Conservation (phyloP, 2,113 vertebrate species). For the Hoplias malabaricus region DNA sequence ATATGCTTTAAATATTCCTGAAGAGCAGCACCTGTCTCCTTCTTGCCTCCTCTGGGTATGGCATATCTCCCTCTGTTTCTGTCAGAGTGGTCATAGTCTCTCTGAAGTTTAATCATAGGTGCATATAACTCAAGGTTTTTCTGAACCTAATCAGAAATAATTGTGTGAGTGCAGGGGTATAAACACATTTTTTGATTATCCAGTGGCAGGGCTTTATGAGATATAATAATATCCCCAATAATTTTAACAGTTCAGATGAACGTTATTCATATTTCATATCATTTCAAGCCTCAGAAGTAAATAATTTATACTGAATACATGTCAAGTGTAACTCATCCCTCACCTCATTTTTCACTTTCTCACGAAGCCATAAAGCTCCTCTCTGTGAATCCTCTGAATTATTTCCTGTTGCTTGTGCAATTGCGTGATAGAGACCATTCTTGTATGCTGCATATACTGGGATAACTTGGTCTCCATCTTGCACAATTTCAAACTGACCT, state of each 20-base stretch:
- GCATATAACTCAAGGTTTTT: constrained; percentile 22
- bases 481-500: constrained; percentile 30
- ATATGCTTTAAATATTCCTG: constrained; percentile 13
- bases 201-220: too few species aligned
- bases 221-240: too few species aligned
- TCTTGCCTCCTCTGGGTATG: not conserved
- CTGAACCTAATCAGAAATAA: constrained; percentile 24
- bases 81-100: constrained; percentile 11
- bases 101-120: constrained; percentile 15
- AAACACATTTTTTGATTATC: not conserved
- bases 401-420: constrained; percentile 26
- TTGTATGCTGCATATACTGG: constrained; percentile 6
- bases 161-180: not conserved
- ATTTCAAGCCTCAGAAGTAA: too few species aligned
- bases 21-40: not conserved
- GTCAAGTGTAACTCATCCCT: not conserved
- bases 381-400: not conserved
- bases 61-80: constrained; percentile 22
- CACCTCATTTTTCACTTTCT: constrained; percentile 31
- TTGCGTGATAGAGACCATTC: constrained; percentile 28
- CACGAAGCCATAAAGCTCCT: not conserved
- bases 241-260: too few species aligned
- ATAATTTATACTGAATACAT: too few species aligned
- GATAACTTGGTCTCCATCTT: constrained; percentile 20
- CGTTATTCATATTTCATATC: too few species aligned